Evolutionary conservation across 2,888 invertebrate genomes (phyloP), one percentile per base, ranked within the genome.

Genomic region (Taenaris catops): DNA sequence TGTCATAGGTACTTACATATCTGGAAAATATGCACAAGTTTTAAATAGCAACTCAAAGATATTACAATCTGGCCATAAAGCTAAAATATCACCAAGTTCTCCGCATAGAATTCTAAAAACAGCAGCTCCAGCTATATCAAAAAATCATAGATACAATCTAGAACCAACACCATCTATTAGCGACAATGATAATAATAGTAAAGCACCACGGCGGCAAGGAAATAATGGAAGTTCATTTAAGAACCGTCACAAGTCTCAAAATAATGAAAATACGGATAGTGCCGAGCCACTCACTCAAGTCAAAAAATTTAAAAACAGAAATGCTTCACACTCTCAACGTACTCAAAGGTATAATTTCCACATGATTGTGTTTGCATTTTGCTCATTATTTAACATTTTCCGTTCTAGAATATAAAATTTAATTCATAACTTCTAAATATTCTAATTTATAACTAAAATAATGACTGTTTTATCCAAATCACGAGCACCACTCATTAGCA

Each of bases 21-120:
- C 93, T 27, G 95, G 94, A 19, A 96, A 96, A 78, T 96, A 96
- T 67, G 95, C 96, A 1, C 96, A 96, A 76, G 93, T 94, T 4
- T 78, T 96, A 14, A 94, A 95, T 59, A 95, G 94, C 57, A 93
- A 94, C 20, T 94, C 95, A 0, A 92, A 91, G 58, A 76, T 93
- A 19, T 71, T 91, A 38, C 63, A 69, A 14, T 48, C 70, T 26
- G 84, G 79, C 1, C 87, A 88, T 46, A 89, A 90, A 58, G 88
- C 79, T 3, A 92, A 92, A 75, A 91, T 93, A 43, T 88, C 90
- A 21, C 91, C 93, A 0, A 89, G 91, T 18, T 90, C 89, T 20
- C 87, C 92, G 0, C 87, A 91, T 34, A 88, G 93, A 55, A 93
- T 94, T 38, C 64, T 94, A 25, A 94, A 94, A 79, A 94, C 94